Evolutionary conservation across 2,797 vertebrate genomes (phyloP).

Genomic region (Microtus obscurus): DNA sequence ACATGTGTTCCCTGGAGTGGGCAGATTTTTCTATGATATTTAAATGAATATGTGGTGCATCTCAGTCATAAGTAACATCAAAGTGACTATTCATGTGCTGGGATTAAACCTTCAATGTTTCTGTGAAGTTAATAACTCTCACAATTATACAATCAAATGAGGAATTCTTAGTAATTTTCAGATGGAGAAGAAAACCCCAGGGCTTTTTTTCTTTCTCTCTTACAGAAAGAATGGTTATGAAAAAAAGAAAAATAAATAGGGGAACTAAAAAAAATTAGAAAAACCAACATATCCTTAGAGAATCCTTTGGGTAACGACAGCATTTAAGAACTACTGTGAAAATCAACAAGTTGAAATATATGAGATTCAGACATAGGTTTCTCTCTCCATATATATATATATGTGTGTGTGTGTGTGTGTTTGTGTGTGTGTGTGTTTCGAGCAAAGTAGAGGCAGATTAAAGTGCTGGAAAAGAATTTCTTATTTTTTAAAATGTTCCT

Average conservation of each 20-base stretch:
- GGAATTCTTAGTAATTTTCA: slow-evolving; percentile 79
- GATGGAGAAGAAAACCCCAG: slow-evolving; percentile 76
- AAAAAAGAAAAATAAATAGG: slow-evolving; percentile 75
- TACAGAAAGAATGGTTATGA: slow-evolving; percentile 69
- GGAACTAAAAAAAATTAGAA: slow-evolving; percentile 60
- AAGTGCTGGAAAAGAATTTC: slow-evolving; percentile 65
- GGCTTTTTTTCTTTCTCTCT: slow-evolving; percentile 71
- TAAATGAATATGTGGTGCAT: slow-evolving; percentile 92
- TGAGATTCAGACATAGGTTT: not conserved
- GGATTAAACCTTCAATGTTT: slow-evolving; percentile 83
- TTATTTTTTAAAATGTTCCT: slow-evolving; percentile 76
- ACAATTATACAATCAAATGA: slow-evolving; percentile 82
- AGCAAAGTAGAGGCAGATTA: slow-evolving; percentile 77
- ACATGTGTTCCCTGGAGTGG: slow-evolving; percentile 87
- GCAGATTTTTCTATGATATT: slow-evolving; percentile 93
- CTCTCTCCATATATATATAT: no score
- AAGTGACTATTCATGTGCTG: slow-evolving; percentile 89
- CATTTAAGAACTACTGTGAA: slow-evolving; percentile 62
- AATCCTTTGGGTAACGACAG: not conserved
- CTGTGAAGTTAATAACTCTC: slow-evolving; percentile 85
- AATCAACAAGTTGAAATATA: slow-evolving; percentile 76
- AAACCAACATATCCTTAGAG: slow-evolving; percentile 58
- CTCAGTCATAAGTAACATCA: slow-evolving; percentile 93
- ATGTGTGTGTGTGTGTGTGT: no score
- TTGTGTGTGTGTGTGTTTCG: not conserved